phyloP scores from a whole-genome alignment of 2,113 vertebrate species.

The Danionella cerebrum region DNA sequence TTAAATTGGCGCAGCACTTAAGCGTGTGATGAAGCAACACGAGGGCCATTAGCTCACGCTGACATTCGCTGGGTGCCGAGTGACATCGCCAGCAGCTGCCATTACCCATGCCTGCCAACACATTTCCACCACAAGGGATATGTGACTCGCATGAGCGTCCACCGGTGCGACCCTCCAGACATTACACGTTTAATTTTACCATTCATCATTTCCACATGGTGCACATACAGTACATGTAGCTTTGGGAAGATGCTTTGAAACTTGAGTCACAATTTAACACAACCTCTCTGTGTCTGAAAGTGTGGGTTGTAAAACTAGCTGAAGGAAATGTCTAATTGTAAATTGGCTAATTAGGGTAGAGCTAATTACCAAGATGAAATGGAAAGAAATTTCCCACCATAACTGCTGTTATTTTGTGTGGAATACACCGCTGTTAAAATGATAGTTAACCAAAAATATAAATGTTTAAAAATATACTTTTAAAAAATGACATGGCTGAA shows the following conservation, averaged over 20 bases:
- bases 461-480: too few species aligned
- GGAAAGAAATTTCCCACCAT: too few species aligned
- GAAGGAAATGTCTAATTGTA: too few species aligned
- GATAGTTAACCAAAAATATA: too few species aligned
- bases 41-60: constrained; percentile 63
- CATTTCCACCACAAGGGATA: not conserved
- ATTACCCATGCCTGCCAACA: constrained; percentile 42
- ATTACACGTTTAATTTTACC: not conserved
- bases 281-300: not conserved
- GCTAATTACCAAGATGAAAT: too few species aligned
- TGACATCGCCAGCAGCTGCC: constrained; percentile 68
- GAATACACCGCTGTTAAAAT: too few species aligned
- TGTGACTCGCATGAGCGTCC: not conserved
- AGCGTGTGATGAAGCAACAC: constrained; percentile 68
- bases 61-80: constrained; percentile 58
- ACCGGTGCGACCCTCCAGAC: not conserved
- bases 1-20: constrained; percentile 65
- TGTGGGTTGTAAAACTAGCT: too few species aligned
- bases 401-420: too few species aligned
- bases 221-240: not conserved
- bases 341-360: too few species aligned
- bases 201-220: not conserved
- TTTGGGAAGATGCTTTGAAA: not conserved
- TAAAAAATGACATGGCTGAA: too few species aligned
- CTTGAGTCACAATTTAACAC: not conserved